Evolutionary conservation across 2,888 invertebrate genomes (phyloP).

Genomic region (Ramazzottius varieornatus): DNA sequence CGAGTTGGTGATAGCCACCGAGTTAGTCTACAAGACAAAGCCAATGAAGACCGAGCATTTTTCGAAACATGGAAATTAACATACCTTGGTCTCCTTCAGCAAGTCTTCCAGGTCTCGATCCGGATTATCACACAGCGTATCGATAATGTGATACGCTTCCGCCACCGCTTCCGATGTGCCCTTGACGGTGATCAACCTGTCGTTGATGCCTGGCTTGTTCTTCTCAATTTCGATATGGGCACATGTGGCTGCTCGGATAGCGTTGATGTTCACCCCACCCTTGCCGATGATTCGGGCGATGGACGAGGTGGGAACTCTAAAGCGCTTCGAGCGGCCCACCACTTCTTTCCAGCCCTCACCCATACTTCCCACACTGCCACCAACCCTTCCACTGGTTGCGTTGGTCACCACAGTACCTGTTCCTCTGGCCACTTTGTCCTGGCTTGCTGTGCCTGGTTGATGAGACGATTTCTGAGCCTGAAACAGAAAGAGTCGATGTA

Average conservation of each 20-base stretch:
- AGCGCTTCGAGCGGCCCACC: constrained; percentile 51
- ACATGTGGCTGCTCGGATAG: constrained; percentile 78
- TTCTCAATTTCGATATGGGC: constrained; percentile 97
- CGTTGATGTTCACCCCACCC: constrained; percentile 89
- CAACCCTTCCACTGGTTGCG: no score
- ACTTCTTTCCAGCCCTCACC: constrained; percentile 94
- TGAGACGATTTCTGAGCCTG: no score
- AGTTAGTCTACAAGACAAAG: no score
- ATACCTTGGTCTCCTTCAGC: not conserved
- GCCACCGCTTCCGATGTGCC: not conserved
- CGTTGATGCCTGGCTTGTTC: constrained; percentile 37
- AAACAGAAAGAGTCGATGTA: no score
- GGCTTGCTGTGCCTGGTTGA: no score
- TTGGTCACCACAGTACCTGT: not conserved
- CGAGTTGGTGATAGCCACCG: not conserved
- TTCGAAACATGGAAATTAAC: no score
- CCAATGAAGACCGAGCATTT: no score
- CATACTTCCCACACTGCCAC: constrained; percentile 32
- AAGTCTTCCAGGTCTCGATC: not conserved
- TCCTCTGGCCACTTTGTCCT: not conserved
- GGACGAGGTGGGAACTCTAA: constrained; percentile 71
- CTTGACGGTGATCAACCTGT: not conserved
- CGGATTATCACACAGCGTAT: not conserved
- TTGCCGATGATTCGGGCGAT: constrained; percentile 91
- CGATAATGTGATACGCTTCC: not conserved